Evolutionary conservation across 2,797 vertebrate species (phyloP).

Genomic region (Propithecus perrieri): DNA sequence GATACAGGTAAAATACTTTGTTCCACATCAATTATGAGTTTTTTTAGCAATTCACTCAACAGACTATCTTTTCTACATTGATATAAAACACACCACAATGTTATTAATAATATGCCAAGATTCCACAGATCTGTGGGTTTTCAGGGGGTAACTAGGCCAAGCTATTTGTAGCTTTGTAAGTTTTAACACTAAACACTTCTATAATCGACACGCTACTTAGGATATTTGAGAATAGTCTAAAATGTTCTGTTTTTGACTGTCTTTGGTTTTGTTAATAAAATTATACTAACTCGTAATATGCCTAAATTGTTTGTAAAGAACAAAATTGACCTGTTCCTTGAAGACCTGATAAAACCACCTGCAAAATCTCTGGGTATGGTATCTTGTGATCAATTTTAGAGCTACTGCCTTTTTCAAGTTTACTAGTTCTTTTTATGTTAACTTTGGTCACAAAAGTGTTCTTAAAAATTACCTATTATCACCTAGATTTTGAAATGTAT

Average conservation of each 20-base stretch:
- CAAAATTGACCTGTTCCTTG: not conserved
- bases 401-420: not conserved
- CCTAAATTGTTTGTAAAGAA: not conserved
- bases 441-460: not conserved
- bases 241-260: not conserved
- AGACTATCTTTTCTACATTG: not conserved
- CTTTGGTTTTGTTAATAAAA: not conserved
- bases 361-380: not conserved
- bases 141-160: not conserved
- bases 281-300: not conserved
- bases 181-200: not conserved
- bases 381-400: not conserved
- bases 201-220: not conserved
- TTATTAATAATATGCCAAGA: no score
- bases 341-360: not conserved
- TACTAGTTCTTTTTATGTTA: not conserved
- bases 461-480: not conserved
- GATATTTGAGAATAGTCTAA: not conserved
- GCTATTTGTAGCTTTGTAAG: not conserved
- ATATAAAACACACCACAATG: not conserved
- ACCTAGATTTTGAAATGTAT: not conserved
- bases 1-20: not conserved
- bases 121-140: not conserved
- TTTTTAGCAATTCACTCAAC: not conserved
- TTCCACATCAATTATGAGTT: not conserved